These are phyloP conservation scores for Campoletis raptor DNA, from an alignment of 2,888 invertebrate genomes.

Conservation along the genomic window DNA sequence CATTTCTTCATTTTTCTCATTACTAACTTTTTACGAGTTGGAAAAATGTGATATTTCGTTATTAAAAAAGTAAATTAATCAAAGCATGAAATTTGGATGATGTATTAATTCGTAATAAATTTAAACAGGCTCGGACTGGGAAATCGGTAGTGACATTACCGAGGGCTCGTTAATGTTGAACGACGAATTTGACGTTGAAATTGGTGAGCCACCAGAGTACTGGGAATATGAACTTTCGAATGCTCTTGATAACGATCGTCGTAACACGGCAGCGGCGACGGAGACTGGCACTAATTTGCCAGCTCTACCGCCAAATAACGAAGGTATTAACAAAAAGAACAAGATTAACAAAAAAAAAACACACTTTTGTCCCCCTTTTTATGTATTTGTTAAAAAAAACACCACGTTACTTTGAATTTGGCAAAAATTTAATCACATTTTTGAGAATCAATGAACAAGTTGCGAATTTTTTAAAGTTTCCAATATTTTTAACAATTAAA, in stretches of 20 bases:
- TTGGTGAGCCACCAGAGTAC: conserved; percentile 75
- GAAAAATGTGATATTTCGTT: background rate
- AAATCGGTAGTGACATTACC: conserved; percentile 87
- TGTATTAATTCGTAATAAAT: background rate
- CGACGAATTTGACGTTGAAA: conserved; percentile 75
- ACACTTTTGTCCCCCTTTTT: background rate
- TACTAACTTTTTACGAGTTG: background rate
- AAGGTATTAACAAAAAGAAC: conserved; percentile 53
- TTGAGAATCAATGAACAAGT: background rate
- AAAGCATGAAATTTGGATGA: background rate
- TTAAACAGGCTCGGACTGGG: conserved; percentile 90
- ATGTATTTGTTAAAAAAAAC: background rate
- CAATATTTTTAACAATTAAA: too few relatives aligned
- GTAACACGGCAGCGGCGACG: conserved; percentile 71
- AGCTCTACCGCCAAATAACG: conserved; percentile 76
- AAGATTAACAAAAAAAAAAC: conserved; percentile 2
- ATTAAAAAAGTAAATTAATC: background rate
- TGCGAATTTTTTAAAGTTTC: too few relatives aligned
- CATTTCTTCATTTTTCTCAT: background rate
- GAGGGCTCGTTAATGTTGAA: conserved; percentile 83
- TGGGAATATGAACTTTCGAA: conserved; percentile 71
- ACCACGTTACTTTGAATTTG: conserved; percentile 13
- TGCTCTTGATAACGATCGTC: conserved; percentile 67
- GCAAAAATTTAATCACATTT: background rate
- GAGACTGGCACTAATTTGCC: conserved; percentile 75